phyloP scores from a whole-genome alignment of 2,888 invertebrate genomes.

The Phytoseiulus persimilis region DNA sequence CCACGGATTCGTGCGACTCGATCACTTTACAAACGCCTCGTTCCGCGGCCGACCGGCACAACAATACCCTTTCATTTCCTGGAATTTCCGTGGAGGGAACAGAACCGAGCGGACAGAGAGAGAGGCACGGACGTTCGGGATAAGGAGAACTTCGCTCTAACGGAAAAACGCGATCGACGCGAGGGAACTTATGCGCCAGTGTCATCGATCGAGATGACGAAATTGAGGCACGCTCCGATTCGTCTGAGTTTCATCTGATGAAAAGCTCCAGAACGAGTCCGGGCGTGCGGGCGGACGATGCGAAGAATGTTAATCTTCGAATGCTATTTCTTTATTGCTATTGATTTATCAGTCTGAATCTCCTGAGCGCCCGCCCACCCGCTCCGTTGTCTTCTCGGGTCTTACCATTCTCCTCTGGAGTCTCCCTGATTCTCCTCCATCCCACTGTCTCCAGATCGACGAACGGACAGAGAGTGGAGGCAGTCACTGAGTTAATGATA shows the following conservation, averaged over 20 bases:
- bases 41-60: background rate
- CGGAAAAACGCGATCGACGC: background rate
- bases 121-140: background rate
- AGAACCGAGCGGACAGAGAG: background rate
- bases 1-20: background rate
- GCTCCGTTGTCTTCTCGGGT: background rate
- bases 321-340: constrained; percentile 38
- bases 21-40: background rate
- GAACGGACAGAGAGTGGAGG: background rate
- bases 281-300: background rate
- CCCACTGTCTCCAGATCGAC: background rate
- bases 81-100: background rate
- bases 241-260: background rate
- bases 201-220: background rate
- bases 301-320: background rate
- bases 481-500: constrained; percentile 30
- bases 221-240: background rate
- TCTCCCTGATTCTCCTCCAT: background rate
- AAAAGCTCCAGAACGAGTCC: background rate
- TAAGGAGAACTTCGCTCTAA: background rate
- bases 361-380: background rate
- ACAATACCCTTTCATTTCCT: background rate
- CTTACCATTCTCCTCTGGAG: background rate
- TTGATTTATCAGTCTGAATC: constrained; percentile 31
- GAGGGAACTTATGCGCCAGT: background rate